These are phyloP conservation scores for Drepana arcuata DNA, from an alignment of 1,140 invertebrate species.

Conservation along the genomic window DNA sequence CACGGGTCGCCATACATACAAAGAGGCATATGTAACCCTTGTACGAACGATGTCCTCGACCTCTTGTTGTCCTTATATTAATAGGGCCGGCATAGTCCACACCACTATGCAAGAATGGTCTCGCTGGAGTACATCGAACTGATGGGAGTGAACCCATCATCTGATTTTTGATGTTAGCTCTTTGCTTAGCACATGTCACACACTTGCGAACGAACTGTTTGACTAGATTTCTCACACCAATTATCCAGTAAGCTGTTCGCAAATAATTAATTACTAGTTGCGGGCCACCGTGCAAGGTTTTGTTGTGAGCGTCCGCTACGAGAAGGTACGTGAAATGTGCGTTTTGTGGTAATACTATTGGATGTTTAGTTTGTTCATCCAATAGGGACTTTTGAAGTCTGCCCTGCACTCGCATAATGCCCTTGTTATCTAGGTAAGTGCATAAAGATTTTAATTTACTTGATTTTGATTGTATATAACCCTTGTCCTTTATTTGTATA, in stretches of 20 bases:
- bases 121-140: constrained; percentile 1
- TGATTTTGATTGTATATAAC: constrained; percentile 3
- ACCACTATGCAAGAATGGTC: constrained; percentile 9
- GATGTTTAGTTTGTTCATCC: constrained; percentile 2
- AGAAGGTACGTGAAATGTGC: constrained; percentile 2
- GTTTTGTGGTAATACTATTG: constrained; percentile 3
- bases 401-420: constrained; percentile 1
- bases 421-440: constrained; percentile 4
- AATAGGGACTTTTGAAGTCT: constrained; percentile 6
- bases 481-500: constrained; percentile 2
- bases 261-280: constrained; percentile 7
- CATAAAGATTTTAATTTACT: constrained; percentile 6
- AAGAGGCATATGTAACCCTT: constrained; percentile 22
- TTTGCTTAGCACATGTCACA: not conserved
- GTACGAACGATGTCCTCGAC: constrained; percentile 15
- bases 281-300: constrained; percentile 4
- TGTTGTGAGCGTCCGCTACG: constrained; percentile 4
- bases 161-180: not conserved
- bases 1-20: constrained; percentile 22
- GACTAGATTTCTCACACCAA: constrained; percentile 3
- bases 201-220: constrained; percentile 3
- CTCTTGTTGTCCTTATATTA: constrained; percentile 11
- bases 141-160: constrained; percentile 2
- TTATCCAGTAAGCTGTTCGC: constrained; percentile 7
- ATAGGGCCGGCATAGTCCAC: constrained; percentile 27